Evolutionary conservation across 2,797 vertebrate genomes (phyloP), one percentile per base, ranked within the genome.

Genomic region (Fundulus diaphanus): DNA sequence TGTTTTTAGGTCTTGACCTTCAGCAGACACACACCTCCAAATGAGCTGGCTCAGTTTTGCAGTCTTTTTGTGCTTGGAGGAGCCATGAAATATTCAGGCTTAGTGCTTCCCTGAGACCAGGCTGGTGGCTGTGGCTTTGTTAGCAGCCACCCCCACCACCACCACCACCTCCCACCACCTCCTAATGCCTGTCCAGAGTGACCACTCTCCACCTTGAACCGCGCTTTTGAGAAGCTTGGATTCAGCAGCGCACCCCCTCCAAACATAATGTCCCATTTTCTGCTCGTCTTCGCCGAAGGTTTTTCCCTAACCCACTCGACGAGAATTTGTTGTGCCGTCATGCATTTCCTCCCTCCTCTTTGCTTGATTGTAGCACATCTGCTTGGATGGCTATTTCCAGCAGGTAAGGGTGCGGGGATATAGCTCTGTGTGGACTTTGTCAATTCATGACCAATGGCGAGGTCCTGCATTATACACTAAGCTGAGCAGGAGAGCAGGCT

Each of bases 71-170:
- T 96, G 96, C 96, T 98, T 89, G 96, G 92, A 97, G 96, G 95
- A 96, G 90, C 97, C 96, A 98, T 98, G 94, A 98, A 98, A 97
- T 97, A 97, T 98, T 98, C 96, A 97, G 94, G 91, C 93, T 95
- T 87, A 89, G 92, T 95, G 96, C 96, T 96, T 97, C 96, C 95
- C 94, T 94, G 95, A 96, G 96, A 97, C 96, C 95, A 96, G 96
- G 96, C 96, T 97, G 96, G 96, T 96, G 96, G 96, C 96, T 96
- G 95, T 96, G 95, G 96, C 96, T 97, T 96, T 97, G 96, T 96
- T 96, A 95, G 94, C 93, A 89, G 83, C 91, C 94, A 95, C 95
- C 90, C 89, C 93, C 94, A 1, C 9, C 49, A 24, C 68, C 46
- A 12, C 1, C 68, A 4, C 68, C 33, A 37, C 33, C 86, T 90